Evolutionary conservation across 1,140 invertebrate species (phyloP), one percentile per base, ranked within the genome.

Genomic region (Drosophila kurseongensis): DNA sequence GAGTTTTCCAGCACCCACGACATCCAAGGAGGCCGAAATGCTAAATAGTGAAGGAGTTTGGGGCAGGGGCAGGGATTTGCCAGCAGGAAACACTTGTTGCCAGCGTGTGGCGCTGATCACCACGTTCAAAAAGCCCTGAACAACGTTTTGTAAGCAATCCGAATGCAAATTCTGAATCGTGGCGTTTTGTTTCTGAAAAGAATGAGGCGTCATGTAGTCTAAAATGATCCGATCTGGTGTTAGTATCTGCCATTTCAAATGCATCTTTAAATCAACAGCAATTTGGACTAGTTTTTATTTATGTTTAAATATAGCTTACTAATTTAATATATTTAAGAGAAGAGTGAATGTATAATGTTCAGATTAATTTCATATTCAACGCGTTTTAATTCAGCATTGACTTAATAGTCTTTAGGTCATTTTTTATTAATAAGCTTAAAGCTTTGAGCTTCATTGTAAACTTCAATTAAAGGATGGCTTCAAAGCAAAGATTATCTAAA

Each of bases 31-130:
- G 69, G 41, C 59, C 48, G 18, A 41, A 29, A 18, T 18, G 23
- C 27, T n/a, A 13, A 38, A 40, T 40, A 13, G 47, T 35, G 23
- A 13, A 29, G 27, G 29, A 23, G 18, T 42, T 41, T 12, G n/a
- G 38, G 10, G 35, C 14, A 32, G 13, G 38, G n/a, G 6, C 45
- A 8, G 44, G 69, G 60, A 51, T 52, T 66, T 66, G 40, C 14
- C 35, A 44, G 38, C 51, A 51, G 40, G 52, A 48, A 76, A 66
- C 77, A 84, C 81, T 85, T 85, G 81, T 85, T 85, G 82, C 68
- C 82, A 81, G 82, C 82, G 69, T 81, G 82, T 81, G 74, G 61
- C 74, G 47, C 50, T 67, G 81, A 85, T 85, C 77, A 80, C 36
- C 48, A 58, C 61, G 47, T 65, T 38, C 16, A 40, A 50, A 36